Conservation (phyloP, 2,113 vertebrate species). For the Tachycineta bicolor region DNA sequence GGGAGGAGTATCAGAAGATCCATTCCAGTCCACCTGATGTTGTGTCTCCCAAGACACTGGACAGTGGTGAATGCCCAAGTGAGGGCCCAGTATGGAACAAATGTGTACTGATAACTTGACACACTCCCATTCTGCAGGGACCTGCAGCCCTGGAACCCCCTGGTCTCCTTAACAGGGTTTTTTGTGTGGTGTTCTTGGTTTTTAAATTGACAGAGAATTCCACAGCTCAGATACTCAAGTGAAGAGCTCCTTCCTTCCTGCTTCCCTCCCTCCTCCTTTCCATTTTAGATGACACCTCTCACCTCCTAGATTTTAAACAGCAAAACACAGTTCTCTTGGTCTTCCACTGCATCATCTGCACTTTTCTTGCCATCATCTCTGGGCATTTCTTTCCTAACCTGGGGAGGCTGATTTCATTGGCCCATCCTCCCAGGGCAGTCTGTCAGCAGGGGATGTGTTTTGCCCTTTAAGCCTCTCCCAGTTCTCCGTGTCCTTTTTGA, state of each 20-base stretch:
- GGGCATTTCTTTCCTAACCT: background rate
- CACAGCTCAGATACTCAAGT: accelerated
- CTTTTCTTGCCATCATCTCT: accelerated
- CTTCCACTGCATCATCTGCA: background rate
- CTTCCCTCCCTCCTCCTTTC: background rate
- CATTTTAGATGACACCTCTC: background rate
- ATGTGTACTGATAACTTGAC: too few relatives aligned
- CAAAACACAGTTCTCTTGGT: background rate
- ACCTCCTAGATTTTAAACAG: background rate
- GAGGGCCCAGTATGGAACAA: background rate
- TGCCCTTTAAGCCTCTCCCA: background rate
- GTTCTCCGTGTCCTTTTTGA: background rate
- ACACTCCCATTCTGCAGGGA: background rate
- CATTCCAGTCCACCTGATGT: background rate
- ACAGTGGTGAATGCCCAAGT: background rate
- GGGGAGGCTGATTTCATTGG: background rate
- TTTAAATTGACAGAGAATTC: background rate
- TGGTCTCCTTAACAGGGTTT: background rate
- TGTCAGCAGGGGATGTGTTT: background rate
- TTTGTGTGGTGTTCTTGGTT: background rate
- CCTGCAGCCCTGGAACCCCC: background rate
- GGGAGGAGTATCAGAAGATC: background rate
- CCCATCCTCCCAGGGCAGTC: background rate
- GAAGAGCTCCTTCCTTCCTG: background rate
- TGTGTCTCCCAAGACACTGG: background rate